Evolutionary conservation across 2,113 vertebrate species (phyloP), one percentile per base, ranked within the genome.

Genomic region (Laticauda colubrina): DNA sequence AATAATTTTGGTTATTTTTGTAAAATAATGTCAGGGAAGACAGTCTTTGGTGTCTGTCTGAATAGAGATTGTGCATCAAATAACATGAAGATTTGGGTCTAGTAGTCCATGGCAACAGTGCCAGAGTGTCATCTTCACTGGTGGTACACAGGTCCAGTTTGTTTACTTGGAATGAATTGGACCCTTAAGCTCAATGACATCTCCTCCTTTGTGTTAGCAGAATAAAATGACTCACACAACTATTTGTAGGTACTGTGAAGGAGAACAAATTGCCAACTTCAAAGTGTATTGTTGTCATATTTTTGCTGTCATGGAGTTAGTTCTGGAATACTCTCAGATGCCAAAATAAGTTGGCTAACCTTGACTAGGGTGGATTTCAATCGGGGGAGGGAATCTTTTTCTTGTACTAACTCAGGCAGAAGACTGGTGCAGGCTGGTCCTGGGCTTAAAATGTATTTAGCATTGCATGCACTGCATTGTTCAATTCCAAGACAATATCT

Each of bases 401-500:
- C 26, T 24, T 54, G 12, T n/a, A n/a, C 23, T 87, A 7, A 87
- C 55, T 56, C 87, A 56, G 54, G 20, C 34, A 89, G 21, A 10
- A 57, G 24, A 59, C 8, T 59, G 34, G 1, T 2, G 3, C 45
- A 11, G 54, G 55, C 55, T 43, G 34, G 21, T 39, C 39, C 21
- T 43, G 10, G 14, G 6, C 7, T 54, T n/a, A 55, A 20, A 34
- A 34, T 18, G n/a, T 18, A n/a, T 54, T 45, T 18, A 57, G 11
- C 12, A 48, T 57, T 43, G 14, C 29, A 90, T 48, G 21, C 4
- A 86, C 0, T 54, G 3, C 93, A 87, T 14, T 4, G 6, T 69
- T 23, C 4, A 53, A 8, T 57, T 4, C 0, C 15, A 7, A 45
- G 7, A 0, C 87, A 39, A 3, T 26, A 14, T 1, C 8, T 1